These are phyloP conservation scores for Chaetoderma sp. DNA, from an alignment of 2,888 invertebrate species.

Conservation along the genomic window DNA sequence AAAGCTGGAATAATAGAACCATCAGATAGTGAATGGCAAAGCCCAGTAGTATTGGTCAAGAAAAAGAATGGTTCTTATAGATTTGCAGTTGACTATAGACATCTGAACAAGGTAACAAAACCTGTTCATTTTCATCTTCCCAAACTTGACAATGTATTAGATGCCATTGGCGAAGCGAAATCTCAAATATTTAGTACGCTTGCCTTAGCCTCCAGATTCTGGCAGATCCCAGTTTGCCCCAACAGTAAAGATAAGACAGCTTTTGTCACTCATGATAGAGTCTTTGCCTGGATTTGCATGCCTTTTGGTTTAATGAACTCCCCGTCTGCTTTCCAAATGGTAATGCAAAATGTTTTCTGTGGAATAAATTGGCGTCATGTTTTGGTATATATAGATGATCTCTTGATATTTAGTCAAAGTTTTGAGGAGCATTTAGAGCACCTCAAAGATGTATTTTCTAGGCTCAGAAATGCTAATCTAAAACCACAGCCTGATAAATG, in stretches of 20 bases:
- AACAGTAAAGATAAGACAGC: constrained; percentile 33
- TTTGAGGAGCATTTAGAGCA: no score
- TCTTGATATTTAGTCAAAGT: constrained; percentile 24
- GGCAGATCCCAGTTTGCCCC: constrained; percentile 29
- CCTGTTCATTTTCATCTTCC: constrained; percentile 35
- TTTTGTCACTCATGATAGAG: constrained; percentile 35
- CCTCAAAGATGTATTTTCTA: no score
- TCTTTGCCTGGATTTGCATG: constrained; percentile 28
- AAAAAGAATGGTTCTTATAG: constrained; percentile 30
- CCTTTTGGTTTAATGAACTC: constrained; percentile 40
- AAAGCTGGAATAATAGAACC: constrained; percentile 24
- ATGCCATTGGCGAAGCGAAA: constrained; percentile 32
- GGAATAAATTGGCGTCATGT: constrained; percentile 33
- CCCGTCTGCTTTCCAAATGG: constrained; percentile 35
- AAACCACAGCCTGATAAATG: constrained; percentile 4
- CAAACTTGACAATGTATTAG: constrained; percentile 32
- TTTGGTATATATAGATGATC: constrained; percentile 37
- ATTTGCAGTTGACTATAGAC: constrained; percentile 32
- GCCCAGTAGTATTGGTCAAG: constrained; percentile 33
- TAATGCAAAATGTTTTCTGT: constrained; percentile 33
- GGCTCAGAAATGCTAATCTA: constrained; percentile 6
- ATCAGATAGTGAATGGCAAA: constrained; percentile 33
- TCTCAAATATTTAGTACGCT: constrained; percentile 33
- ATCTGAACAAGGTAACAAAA: constrained; percentile 30
- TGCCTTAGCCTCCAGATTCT: constrained; percentile 32